Conservation (phyloP, 2,888 invertebrate genomes). For the Drosophila vallismaia region DNA sequence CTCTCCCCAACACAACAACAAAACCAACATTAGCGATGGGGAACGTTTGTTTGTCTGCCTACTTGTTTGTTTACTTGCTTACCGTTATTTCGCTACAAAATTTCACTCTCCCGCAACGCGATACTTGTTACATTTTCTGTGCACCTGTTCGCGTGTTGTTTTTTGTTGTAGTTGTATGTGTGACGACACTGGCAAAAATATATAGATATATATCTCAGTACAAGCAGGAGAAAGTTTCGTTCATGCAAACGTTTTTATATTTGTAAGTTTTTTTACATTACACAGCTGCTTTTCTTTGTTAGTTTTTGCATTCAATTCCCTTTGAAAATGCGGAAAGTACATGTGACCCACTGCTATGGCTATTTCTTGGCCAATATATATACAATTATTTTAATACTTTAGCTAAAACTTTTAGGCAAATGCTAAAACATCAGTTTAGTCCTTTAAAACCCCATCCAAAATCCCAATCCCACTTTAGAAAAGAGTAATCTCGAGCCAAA, state of each 20-base stretch:
- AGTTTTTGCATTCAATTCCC: no score
- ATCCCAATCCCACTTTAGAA: no score
- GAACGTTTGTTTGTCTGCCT: conserved; percentile 34
- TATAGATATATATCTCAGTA: background rate
- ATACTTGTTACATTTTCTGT: conserved; percentile 48
- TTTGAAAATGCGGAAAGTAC: no score
- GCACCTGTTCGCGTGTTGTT: conserved; percentile 62
- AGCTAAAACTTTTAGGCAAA: no score
- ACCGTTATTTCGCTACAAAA: conserved; percentile 45
- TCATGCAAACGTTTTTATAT: background rate
- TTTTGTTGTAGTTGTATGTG: conserved; percentile 64
- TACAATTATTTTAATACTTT: no score
- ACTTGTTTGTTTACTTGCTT: conserved; percentile 47
- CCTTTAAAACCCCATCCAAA: background rate
- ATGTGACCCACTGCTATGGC: no score
- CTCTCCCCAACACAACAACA: conserved; percentile 16
- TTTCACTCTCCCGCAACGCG: conserved; percentile 27
- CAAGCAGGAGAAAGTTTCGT: background rate
- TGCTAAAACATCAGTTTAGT: background rate
- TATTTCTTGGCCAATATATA: no score
- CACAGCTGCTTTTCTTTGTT: no score
- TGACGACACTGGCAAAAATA: conserved; percentile 9
- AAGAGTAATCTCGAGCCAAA: background rate
- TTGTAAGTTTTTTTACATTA: no score
- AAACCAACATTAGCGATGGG: conserved; percentile 10